These are phyloP conservation scores for Hirtodrosophila alboralis DNA, from an alignment of 2,888 invertebrate species.

Conservation along the genomic window DNA sequence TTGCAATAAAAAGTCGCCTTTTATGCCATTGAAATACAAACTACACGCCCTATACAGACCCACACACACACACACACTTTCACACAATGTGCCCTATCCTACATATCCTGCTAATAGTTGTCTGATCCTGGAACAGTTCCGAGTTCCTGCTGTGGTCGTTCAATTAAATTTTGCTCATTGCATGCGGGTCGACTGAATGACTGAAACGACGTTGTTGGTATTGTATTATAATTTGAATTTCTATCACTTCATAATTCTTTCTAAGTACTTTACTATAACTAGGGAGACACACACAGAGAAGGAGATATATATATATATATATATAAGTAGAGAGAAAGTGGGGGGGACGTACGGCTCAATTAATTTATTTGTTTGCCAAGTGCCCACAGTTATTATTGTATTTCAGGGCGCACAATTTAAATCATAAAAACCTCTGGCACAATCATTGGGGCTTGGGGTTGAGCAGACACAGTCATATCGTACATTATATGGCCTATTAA, in stretches of 20 bases:
- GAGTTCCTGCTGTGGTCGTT: constrained; percentile 64
- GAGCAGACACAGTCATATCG: constrained; percentile 48
- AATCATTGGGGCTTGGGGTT: not conserved
- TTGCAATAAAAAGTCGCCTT: constrained; percentile 71
- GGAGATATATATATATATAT: not conserved
- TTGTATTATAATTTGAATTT: constrained; percentile 44
- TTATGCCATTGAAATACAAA: constrained; percentile 59
- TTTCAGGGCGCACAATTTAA: constrained; percentile 73
- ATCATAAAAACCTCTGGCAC: constrained; percentile 56
- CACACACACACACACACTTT: constrained; percentile 11
- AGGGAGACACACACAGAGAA: constrained; percentile 3
- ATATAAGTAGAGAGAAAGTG: not conserved
- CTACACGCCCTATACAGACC: constrained; percentile 12
- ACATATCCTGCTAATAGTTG: constrained; percentile 54
- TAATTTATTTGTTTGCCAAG: constrained; percentile 75
- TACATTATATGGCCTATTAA: constrained; percentile 78
- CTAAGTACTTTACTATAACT: constrained; percentile 39
- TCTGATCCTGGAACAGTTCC: constrained; percentile 45
- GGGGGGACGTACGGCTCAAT: constrained; percentile 57
- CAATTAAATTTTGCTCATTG: constrained; percentile 75
- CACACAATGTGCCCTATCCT: constrained; percentile 23
- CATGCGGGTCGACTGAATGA: constrained; percentile 62
- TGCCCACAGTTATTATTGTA: constrained; percentile 69
- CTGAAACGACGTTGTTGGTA: constrained; percentile 16
- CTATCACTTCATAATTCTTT: constrained; percentile 77